A percentile compares a stretch with the other conserved stretches of the same genome.
These are phyloP conservation scores for Aurelia aurita complex sp. Pacific DNA, from an alignment of 30 jellyfish, hydroid and myxozoan species.

Conservation along the genomic window DNA sequence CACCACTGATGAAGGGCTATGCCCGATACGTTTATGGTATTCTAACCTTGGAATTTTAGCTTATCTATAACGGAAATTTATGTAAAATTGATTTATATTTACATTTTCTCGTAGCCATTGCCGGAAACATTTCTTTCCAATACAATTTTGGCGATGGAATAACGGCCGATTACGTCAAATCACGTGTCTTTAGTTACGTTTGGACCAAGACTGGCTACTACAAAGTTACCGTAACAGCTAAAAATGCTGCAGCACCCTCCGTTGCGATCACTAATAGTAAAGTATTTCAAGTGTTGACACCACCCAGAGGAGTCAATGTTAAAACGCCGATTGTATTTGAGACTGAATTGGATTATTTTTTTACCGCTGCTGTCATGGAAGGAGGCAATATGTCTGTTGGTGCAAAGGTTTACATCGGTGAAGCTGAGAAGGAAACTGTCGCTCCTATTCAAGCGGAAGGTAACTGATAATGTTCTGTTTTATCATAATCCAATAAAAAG, in stretches of 20 bases:
- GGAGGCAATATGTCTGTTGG: constrained; percentile 46
- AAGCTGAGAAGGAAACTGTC: neutral
- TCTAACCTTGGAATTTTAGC: too few relatives aligned
- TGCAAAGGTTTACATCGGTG: constrained; percentile 16
- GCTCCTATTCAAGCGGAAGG: neutral
- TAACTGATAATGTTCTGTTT: neutral
- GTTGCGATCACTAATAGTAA: constrained; percentile 16
- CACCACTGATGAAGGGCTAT: too few relatives aligned
- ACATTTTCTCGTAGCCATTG: neutral
- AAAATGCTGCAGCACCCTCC: neutral
- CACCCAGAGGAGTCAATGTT: constrained; percentile 20
- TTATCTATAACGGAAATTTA: too few relatives aligned
- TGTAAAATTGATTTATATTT: neutral
- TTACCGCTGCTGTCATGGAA: constrained; percentile 25
- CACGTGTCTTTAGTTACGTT: constrained; percentile 5
- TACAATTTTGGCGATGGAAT: constrained; percentile 51
- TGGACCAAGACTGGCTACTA: constrained; percentile 41
- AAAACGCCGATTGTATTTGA: constrained; percentile 20
- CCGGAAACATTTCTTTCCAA: neutral
- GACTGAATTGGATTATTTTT: neutral
- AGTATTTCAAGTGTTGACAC: constrained; percentile 34
- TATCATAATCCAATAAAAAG: too few relatives aligned
- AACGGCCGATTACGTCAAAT: neutral
- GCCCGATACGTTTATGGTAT: too few relatives aligned
- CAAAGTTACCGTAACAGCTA: constrained; percentile 26